Base-by-base conservation (phyloP, 2,113 vertebrate species). In the Cavia porcellus region DNA sequence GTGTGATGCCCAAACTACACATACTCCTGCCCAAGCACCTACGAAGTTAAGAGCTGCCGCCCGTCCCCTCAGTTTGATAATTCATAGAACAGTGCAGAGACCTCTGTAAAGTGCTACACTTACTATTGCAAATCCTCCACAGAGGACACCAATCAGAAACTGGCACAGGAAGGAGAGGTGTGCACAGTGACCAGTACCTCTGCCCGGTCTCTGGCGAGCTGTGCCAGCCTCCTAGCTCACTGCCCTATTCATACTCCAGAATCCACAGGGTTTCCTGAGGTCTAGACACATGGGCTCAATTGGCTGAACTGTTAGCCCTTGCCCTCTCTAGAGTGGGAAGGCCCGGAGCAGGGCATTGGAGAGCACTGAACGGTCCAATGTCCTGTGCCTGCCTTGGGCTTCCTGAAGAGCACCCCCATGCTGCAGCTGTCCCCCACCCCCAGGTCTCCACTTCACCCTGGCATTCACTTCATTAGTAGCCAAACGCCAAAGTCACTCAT, bases 301-400 rank as follows among this genome's bases (percentile, higher is more conserved):
- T 90, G 86, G 77, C 74, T 64, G 68, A 82, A 72, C 15, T 61
- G 17, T 8, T 20, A 38, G 8, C 17, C 35, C 89, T 47, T 52
- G 7, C 2, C n/a, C 5, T 86, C 3, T 35, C 30, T 50, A 79
- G 81, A 52, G 22, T 32, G 3, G 19, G 30, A 1, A 86, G 28
- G 45, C 6, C 25, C 14, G 8, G 45, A 0, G 0, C 13, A 6
- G 22, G 20, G 22, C 1, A 19, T 57, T 4, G 8, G 15, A 28
- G 5, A 42, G 11, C 17, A 12, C 28, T 87, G 22, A 20, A 82
- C 61, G 17, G 24, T 68, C 64, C n/a, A 92, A 28, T 28, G 17
- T 7, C 57, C 1, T 57, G 42, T 70, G 32, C 61, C 30, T 12
- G n/a, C 10, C 47, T 72, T 72, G n/a, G 47, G n/a, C 57, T 96